Conservation (phyloP, 1,140 invertebrate species). For the Hylaeus anthracinus region DNA sequence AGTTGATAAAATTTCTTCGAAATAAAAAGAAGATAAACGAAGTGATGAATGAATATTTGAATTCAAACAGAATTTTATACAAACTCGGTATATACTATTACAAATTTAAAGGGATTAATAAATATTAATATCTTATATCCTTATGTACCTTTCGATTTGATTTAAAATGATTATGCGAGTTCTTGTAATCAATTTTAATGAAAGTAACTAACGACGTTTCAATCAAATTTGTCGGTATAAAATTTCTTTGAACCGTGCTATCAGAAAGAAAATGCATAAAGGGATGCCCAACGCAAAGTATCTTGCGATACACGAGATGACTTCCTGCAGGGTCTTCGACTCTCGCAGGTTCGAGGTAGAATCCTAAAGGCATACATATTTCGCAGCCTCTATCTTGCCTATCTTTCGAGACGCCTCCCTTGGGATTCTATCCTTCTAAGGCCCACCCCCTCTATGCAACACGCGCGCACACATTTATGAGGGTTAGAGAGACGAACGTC, state of each 20-base stretch:
- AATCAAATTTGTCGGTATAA: neutral
- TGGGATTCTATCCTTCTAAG: constrained; percentile 66
- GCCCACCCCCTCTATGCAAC: constrained; percentile 58
- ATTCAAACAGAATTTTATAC: too few species aligned
- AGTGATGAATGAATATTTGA: too few species aligned
- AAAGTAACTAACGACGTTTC: neutral
- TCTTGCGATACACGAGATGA: constrained; percentile 51
- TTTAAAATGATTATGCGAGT: too few species aligned
- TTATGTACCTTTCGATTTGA: too few species aligned
- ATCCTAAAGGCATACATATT: constrained; percentile 72
- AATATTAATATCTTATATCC: too few species aligned
- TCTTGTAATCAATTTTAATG: neutral
- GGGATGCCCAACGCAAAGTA: constrained; percentile 18
- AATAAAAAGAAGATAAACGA: too few species aligned
- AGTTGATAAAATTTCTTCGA: too few species aligned
- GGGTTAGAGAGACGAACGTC: constrained; percentile 48
- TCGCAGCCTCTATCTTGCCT: constrained; percentile 68
- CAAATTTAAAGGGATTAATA: too few species aligned
- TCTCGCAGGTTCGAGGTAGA: constrained; percentile 51
- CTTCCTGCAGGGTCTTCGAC: constrained; percentile 56
- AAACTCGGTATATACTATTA: too few species aligned
- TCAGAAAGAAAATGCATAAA: constrained; percentile 25
- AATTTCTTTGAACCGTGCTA: neutral
- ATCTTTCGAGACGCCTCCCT: constrained; percentile 68
- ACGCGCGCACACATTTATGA: constrained; percentile 31